Conservation (phyloP, 2,888 invertebrate genomes). For the Pyrgus malvae region DNA sequence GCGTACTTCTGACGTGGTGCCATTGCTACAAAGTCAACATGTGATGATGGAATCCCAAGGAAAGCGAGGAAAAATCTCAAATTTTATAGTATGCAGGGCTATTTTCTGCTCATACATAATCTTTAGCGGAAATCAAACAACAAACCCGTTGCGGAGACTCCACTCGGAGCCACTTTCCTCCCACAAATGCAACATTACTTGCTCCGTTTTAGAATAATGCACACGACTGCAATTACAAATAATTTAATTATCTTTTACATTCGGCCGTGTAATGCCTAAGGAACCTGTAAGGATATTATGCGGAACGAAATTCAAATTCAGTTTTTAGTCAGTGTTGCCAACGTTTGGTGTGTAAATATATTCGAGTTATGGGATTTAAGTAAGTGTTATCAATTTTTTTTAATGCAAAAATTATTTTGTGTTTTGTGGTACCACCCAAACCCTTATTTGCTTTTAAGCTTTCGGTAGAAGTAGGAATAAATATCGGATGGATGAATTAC, state of each 20-base stretch:
- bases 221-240: conserved; percentile 20
- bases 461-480: too few relatives aligned
- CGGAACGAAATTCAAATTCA: conserved; percentile 33
- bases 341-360: conserved; percentile 6
- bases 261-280: conserved; percentile 27
- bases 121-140: conserved; percentile 39
- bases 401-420: too few relatives aligned
- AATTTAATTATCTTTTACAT: conserved; percentile 18
- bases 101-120: conserved; percentile 31
- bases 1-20: too few relatives aligned
- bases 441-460: too few relatives aligned
- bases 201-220: conserved; percentile 34
- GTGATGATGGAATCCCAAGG: too few relatives aligned
- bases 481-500: too few relatives aligned
- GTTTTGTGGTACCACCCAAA: too few relatives aligned
- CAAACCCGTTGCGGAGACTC: conserved; percentile 40
- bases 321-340: conserved; percentile 17
- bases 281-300: conserved; percentile 34
- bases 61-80: too few relatives aligned
- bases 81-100: too few relatives aligned
- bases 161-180: conserved; percentile 37
- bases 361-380: conserved; percentile 34
- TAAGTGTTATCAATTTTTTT: conserved; percentile 20
- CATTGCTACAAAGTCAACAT: too few relatives aligned
- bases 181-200: conserved; percentile 35